Conservation (phyloP, 2,888 invertebrate genomes). For the Heteromurus nitidus region DNA sequence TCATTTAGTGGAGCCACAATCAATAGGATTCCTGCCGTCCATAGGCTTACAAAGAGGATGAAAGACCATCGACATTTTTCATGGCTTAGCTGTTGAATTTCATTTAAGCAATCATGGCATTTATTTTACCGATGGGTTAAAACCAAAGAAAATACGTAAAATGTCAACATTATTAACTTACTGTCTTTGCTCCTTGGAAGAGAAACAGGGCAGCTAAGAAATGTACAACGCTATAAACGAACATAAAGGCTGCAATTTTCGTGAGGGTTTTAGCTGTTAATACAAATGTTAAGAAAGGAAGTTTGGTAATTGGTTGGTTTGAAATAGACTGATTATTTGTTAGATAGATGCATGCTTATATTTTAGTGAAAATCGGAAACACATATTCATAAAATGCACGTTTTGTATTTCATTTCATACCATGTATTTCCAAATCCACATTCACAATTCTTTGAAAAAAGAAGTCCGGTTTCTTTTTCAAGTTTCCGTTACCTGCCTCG, state of each 20-base stretch:
- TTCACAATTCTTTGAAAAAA: conserved; percentile 43
- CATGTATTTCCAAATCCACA: conserved; percentile 5
- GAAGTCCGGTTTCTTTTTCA: conserved; percentile 17
- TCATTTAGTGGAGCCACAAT: conserved; percentile 54
- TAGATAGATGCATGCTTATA: too few species aligned
- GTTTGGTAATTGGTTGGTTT: too few species aligned
- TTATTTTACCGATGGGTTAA: neutral
- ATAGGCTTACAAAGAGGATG: conserved; percentile 47
- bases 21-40: conserved; percentile 57
- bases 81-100: conserved; percentile 44
- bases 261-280: conserved; percentile 45
- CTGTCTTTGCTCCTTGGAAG: conserved; percentile 50
- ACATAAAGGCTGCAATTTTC: conserved; percentile 52
- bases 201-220: conserved; percentile 50
- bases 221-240: conserved; percentile 48
- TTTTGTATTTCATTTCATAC: too few species aligned
- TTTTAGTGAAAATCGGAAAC: too few species aligned
- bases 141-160: too few species aligned
- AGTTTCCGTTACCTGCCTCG: conserved; percentile 34
- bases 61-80: conserved; percentile 65
- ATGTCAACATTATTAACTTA: conserved; percentile 37
- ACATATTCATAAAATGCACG: too few species aligned
- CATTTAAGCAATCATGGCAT: neutral
- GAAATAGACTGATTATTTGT: too few species aligned
- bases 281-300: neutral